Evolutionary conservation across 1,140 invertebrate species (phyloP), one percentile per base, ranked within the genome.

Genomic region (Danaus plexippus): DNA sequence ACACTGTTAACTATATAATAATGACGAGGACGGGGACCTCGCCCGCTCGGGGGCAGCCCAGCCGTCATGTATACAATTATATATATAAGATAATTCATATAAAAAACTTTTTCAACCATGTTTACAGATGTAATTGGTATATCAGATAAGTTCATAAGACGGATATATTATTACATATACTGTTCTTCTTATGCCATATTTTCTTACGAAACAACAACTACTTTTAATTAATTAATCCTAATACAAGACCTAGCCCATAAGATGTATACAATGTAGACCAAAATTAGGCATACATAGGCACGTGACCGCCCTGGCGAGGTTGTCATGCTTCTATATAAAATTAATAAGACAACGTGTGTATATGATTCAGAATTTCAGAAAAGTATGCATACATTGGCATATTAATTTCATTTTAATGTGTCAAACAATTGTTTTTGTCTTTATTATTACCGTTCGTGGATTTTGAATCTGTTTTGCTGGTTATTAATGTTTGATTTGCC

Each of bases 201-300:
- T 77, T 77, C 79, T 83, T 85, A 87, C 72, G 85, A 87, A 87
- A 87, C 84, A 82, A 82, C 80, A 79, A 79, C 80, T 87, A 85
- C 84, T 60, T 71, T 61, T 77, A 67, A 65, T 67, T 71, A 73
- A 71, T 73, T 78, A 82, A 70, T 61, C 67, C 78, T 86, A 80
- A 66, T 71, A 71, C 50, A 63, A 57, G 57, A 67, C 69, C 69
- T 69, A 70, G 61, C 69, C 63, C 66, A 71, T 75, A 77, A 69
- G 65, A 61, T 71, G 61, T 64, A 66, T 66, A 65, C 54, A 70
- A 69, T 64, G 65, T 70, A 72, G 64, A 68, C 62, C 67, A 70
- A 54, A 59, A 57, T 67, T 70, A 72, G 72, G 72, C 72, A 32
- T 63, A 48, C 57, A 51, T 54, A 66, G 60, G 54, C 61, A 54